Percentiles rank a stretch among this genome's conserved stretches.
phyloP scores from a whole-genome alignment of 2,888 invertebrate genomes.

The Creontiades dilutus region DNA sequence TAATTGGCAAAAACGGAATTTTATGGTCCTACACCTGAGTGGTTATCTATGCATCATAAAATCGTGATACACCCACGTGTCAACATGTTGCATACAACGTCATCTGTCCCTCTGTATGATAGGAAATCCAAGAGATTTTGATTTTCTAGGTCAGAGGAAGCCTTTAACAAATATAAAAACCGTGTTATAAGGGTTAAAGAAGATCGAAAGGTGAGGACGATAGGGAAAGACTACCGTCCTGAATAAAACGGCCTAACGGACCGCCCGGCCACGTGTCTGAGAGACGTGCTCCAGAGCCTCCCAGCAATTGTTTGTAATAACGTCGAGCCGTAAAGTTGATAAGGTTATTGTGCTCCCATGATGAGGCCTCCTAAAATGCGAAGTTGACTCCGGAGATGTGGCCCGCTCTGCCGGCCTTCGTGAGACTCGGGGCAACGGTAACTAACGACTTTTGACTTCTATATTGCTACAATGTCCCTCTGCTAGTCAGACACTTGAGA shows the following conservation, averaged over 20 bases:
- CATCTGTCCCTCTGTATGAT: too few relatives aligned
- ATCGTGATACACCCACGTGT: too few relatives aligned
- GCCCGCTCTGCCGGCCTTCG: neutral
- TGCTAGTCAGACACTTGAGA: too few relatives aligned
- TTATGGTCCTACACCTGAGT: too few relatives aligned
- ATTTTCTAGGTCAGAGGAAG: too few relatives aligned
- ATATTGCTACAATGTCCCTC: too few relatives aligned
- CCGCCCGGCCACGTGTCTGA: conserved; percentile 47
- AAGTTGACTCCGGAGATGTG: conserved; percentile 43
- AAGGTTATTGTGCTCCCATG: conserved; percentile 67
- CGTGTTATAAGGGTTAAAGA: too few relatives aligned
- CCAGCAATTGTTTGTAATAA: conserved; percentile 67
- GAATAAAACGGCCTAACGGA: conserved; percentile 61
- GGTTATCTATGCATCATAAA: too few relatives aligned
- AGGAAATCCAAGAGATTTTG: too few relatives aligned
- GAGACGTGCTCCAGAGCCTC: conserved; percentile 40
- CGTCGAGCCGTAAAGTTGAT: conserved; percentile 66
- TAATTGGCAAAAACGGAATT: too few relatives aligned
- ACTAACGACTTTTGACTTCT: neutral
- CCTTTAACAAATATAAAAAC: too few relatives aligned
- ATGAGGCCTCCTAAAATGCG: conserved; percentile 57
- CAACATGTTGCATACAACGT: too few relatives aligned
- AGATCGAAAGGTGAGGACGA: conserved; percentile 7
- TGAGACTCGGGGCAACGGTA: neutral
- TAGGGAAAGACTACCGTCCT: conserved; percentile 37